Evolutionary conservation across 2,113 vertebrate species (phyloP).

Genomic region (Mormyrus iriodes): DNA sequence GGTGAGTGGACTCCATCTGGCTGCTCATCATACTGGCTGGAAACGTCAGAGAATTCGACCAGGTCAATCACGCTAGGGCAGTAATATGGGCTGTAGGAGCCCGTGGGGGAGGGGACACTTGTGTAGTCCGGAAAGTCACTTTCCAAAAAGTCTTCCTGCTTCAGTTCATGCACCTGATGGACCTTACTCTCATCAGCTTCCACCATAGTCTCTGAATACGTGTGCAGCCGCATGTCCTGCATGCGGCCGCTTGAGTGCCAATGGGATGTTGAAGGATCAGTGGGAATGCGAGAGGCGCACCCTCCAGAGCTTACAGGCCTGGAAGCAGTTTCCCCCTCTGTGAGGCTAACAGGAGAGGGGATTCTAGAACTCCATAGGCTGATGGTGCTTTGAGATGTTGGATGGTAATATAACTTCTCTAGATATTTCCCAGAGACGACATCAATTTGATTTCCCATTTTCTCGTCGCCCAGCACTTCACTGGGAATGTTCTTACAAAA

Average conservation of each 20-base stretch:
- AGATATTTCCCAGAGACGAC: not conserved
- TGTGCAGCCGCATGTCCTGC: not conserved
- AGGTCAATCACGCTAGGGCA: slow-evolving; percentile 25
- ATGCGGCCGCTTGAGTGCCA: not conserved
- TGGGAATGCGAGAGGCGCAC: not conserved
- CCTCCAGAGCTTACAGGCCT: not conserved
- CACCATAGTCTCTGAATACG: not conserved
- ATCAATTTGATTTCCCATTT: not conserved
- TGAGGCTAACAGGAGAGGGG: not conserved
- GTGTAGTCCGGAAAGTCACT: not conserved
- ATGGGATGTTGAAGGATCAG: not conserved
- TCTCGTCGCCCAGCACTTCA: not conserved
- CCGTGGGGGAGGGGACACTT: not conserved
- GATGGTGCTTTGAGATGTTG: not conserved
- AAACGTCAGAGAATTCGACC: slow-evolving; percentile 23
- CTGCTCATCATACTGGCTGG: not conserved
- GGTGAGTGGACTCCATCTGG: not conserved
- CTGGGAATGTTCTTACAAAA: slow-evolving; percentile 11
- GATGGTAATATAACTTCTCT: not conserved
- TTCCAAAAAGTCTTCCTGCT: not conserved
- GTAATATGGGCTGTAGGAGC: slow-evolving; percentile 27
- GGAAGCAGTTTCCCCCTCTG: not conserved
- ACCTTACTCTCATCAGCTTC: not conserved
- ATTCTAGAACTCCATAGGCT: not conserved
- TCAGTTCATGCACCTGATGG: not conserved